Conservation (phyloP, 2,888 invertebrate species). For the Dicyrtomina minuta region DNA sequence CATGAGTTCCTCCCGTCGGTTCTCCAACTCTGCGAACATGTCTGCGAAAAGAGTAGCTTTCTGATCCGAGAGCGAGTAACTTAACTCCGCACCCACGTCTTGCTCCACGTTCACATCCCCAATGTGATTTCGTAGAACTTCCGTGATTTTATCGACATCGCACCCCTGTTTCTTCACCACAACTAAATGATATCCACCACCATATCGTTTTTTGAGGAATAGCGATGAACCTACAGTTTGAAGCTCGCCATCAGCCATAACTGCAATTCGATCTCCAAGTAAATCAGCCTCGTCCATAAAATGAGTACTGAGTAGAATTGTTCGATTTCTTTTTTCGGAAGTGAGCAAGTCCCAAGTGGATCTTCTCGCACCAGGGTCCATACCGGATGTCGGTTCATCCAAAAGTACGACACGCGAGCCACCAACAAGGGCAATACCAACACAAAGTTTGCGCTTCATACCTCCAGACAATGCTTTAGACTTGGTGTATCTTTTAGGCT, state of each 20-base stretch:
- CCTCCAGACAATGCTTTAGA: slow-evolving; percentile 79
- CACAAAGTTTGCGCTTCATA: slow-evolving; percentile 83
- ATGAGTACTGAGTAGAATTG: slow-evolving; percentile 76
- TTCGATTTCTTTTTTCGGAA: too few species aligned
- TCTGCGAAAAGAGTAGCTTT: slow-evolving; percentile 66
- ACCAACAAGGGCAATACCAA: slow-evolving; percentile 83
- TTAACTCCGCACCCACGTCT: slow-evolving; percentile 74
- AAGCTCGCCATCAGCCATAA: too few species aligned
- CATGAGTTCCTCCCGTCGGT: slow-evolving; percentile 62
- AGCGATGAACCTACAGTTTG: too few species aligned
- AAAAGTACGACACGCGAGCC: slow-evolving; percentile 62
- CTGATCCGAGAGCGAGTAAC: slow-evolving; percentile 68
- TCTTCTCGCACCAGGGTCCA: too few species aligned
- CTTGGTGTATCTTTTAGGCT: slow-evolving; percentile 64
- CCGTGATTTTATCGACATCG: slow-evolving; percentile 60
- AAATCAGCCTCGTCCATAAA: slow-evolving; percentile 57
- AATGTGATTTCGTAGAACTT: slow-evolving; percentile 65
- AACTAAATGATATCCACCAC: slow-evolving; percentile 77
- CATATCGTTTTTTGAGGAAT: slow-evolving; percentile 69
- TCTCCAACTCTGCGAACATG: slow-evolving; percentile 70
- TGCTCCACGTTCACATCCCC: slow-evolving; percentile 67
- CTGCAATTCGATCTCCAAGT: too few species aligned
- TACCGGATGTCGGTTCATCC: too few species aligned
- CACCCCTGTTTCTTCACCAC: slow-evolving; percentile 63
- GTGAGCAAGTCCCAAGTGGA: too few species aligned